phyloP scores from a whole-genome alignment of 2,113 vertebrate genomes.

The Acrocephalus arundinaceus region DNA sequence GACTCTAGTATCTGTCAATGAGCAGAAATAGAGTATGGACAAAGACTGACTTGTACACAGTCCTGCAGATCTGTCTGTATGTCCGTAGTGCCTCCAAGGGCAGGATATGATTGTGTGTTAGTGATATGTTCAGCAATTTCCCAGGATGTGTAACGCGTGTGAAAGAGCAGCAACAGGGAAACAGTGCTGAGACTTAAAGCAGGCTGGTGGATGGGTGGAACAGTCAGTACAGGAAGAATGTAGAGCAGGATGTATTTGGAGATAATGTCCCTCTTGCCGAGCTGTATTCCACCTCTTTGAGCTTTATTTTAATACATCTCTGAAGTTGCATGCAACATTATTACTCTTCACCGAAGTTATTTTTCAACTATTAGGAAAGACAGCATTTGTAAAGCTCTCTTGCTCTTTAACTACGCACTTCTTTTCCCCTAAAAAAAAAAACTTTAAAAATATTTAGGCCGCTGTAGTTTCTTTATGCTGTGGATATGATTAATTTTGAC shows the following conservation, averaged over 20 bases:
- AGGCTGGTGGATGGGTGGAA: background rate
- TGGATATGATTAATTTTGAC: slow-evolving; percentile 54
- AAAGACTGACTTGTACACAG: background rate
- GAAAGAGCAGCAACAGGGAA: background rate
- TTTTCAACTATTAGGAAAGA: background rate
- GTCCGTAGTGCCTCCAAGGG: background rate
- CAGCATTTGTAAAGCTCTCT: background rate
- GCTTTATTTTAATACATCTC: background rate
- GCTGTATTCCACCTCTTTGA: background rate
- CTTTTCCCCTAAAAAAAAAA: background rate
- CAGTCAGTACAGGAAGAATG: background rate
- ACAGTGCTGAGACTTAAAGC: background rate
- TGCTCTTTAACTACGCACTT: background rate
- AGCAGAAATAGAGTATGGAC: background rate
- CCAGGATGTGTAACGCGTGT: background rate
- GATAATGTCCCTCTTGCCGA: background rate
- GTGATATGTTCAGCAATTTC: background rate
- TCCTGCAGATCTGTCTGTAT: background rate
- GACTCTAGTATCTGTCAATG: background rate
- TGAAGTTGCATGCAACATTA: background rate
- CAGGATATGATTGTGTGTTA: background rate
- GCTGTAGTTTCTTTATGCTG: slow-evolving; percentile 26
- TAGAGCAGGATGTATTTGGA: background rate
- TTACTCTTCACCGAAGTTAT: background rate
- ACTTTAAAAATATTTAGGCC: background rate